Percentiles rank a stretch among this genome's conserved stretches.
Evolutionary conservation across 1,140 invertebrate genomes (phyloP).

Genomic region (Battus philenor): DNA sequence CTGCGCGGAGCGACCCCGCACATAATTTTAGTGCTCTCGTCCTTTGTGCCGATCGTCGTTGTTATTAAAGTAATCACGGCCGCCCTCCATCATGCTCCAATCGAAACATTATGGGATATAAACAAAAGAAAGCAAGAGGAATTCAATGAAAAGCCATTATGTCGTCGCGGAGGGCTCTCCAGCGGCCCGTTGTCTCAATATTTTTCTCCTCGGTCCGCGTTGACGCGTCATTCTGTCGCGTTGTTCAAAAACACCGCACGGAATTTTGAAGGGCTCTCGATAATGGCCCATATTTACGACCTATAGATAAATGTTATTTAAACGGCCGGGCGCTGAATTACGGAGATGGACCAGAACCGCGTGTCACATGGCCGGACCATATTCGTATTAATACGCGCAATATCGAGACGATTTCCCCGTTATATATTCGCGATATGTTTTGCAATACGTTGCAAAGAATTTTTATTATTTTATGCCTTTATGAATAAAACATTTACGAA

Average conservation of each 20-base stretch:
- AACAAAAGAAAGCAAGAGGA: conserved; percentile 71
- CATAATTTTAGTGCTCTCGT: conserved; percentile 63
- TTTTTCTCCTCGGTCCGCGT: conserved; percentile 69
- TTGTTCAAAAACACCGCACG: conserved; percentile 59
- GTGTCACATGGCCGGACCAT: too few species aligned
- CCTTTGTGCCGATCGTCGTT: conserved; percentile 65
- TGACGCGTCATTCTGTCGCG: conserved; percentile 62
- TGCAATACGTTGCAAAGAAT: too few species aligned
- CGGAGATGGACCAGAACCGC: conserved; percentile 46
- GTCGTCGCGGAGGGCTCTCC: conserved; percentile 61
- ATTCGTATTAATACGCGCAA: too few species aligned
- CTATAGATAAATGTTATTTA: conserved; percentile 66
- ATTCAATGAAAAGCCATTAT: conserved; percentile 74
- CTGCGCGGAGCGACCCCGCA: conserved; percentile 44
- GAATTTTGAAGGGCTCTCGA: conserved; percentile 65
- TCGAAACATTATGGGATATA: conserved; percentile 73
- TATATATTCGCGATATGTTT: too few species aligned
- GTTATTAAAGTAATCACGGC: conserved; percentile 74
- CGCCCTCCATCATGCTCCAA: conserved; percentile 65
- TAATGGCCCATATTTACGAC: conserved; percentile 71
- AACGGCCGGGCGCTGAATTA: conserved; percentile 53
- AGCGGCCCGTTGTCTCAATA: conserved; percentile 66
- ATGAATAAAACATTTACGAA: too few species aligned
- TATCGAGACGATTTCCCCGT: too few species aligned
- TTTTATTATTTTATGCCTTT: too few species aligned